Conservation (phyloP, 2,888 invertebrate genomes). For the Orchestes rusci region DNA sequence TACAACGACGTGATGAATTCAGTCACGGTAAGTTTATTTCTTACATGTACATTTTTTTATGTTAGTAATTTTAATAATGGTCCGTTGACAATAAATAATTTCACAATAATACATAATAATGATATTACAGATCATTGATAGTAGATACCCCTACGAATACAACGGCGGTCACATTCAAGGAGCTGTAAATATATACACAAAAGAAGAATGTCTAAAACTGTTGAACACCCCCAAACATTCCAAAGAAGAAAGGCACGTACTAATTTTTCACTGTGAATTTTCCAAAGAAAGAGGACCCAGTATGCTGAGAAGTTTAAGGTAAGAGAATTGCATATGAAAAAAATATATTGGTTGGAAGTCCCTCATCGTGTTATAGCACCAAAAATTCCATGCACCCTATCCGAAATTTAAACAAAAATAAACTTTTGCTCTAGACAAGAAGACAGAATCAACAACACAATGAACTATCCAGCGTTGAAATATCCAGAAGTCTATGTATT, state of each 20-base stretch:
- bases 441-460: conserved; percentile 75
- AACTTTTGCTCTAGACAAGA: no score
- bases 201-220: conserved; percentile 61
- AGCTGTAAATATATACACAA: conserved; percentile 75
- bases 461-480: conserved; percentile 73
- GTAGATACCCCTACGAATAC: conserved; percentile 91
- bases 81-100: background rate
- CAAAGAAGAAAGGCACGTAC: conserved; percentile 53
- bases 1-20: conserved; percentile 55
- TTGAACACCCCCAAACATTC: conserved; percentile 39
- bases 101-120: background rate
- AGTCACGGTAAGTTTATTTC: conserved; percentile 50
- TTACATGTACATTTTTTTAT: background rate
- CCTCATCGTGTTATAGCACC: no score
- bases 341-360: no score
- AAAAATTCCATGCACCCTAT: no score
- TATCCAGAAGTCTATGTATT: conserved; percentile 92
- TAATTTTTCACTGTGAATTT: conserved; percentile 97
- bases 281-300: conserved; percentile 91
- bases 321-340: no score
- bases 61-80: background rate
- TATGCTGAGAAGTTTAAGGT: conserved; percentile 49
- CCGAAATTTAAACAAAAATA: no score
- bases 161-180: conserved; percentile 83
- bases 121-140: conserved; percentile 57